These are phyloP conservation scores for Heterotilapia buettikoferi DNA, from an alignment of 2,113 vertebrate species.

Conservation along the genomic window DNA sequence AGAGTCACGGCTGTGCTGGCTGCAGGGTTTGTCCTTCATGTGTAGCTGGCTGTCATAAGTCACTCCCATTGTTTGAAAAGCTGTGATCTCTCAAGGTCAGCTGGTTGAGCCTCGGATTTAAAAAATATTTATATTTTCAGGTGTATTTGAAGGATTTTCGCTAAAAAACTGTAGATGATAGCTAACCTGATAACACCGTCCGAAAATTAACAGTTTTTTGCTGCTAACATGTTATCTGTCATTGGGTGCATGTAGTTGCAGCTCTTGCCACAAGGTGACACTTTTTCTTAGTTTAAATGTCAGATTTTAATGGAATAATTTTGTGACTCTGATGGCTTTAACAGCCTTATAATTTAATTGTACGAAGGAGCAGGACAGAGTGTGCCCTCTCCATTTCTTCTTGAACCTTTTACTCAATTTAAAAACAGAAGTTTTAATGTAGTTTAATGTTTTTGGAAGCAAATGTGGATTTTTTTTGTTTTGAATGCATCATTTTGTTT, in stretches of 20 bases:
- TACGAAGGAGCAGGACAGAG: neutral
- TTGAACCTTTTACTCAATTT: neutral
- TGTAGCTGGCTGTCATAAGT: neutral
- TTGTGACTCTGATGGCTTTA: neutral
- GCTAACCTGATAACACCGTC: rapidly evolving
- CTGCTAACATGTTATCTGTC: neutral
- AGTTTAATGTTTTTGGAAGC: neutral
- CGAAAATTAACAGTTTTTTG: neutral
- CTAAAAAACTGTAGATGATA: rapidly evolving
- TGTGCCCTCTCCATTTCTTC: neutral
- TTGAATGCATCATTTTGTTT: neutral
- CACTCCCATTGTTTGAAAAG: neutral
- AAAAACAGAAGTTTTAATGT: neutral
- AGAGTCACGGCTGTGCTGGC: neutral
- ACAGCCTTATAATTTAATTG: neutral
- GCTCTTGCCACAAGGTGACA: constrained; percentile 28
- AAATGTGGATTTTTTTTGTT: neutral
- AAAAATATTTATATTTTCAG: neutral
- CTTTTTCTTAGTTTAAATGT: neutral
- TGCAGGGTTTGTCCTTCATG: neutral
- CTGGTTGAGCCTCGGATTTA: neutral
- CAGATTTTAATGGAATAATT: neutral
- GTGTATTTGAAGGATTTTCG: neutral
- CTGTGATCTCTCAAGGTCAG: constrained; percentile 58
- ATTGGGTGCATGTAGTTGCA: neutral